phyloP scores from a whole-genome alignment of 2,888 invertebrate genomes.

The Trachelus stipa region DNA sequence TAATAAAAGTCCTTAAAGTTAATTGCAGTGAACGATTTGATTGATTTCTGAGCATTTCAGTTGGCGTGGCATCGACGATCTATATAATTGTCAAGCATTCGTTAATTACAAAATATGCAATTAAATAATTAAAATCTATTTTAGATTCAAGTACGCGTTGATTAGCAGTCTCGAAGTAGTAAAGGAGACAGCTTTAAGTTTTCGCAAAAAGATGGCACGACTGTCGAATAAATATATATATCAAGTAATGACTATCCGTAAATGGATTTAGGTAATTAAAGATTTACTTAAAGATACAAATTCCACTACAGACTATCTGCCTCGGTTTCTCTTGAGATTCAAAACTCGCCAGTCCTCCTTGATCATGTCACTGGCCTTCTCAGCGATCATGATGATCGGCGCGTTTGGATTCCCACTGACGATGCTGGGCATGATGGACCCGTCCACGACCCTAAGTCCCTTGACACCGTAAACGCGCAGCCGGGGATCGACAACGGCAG shows the following conservation, averaged over 20 bases:
- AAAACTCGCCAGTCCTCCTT: slow-evolving; percentile 80
- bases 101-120: background rate
- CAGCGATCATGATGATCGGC: slow-evolving; percentile 90
- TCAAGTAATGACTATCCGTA: background rate
- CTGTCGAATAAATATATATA: slow-evolving; percentile 3
- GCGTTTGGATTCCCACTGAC: slow-evolving; percentile 92
- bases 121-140: background rate
- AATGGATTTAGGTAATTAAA: background rate
- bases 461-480: slow-evolving; percentile 83
- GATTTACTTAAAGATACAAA: background rate
- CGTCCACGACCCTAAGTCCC: slow-evolving; percentile 83
- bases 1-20: background rate
- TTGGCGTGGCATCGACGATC: background rate
- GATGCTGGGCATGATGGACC: slow-evolving; percentile 90
- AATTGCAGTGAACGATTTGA: background rate
- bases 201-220: background rate
- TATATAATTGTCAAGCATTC: background rate
- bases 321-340: background rate
- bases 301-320: background rate
- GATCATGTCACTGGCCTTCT: slow-evolving; percentile 90
- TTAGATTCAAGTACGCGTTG: background rate
- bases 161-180: background rate
- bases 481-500: slow-evolving; percentile 84
- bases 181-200: background rate
- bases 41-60: background rate